These are phyloP conservation scores for Drosophila pseudoananassae DNA, from an alignment of 1,140 invertebrate species.

Conservation along the genomic window DNA sequence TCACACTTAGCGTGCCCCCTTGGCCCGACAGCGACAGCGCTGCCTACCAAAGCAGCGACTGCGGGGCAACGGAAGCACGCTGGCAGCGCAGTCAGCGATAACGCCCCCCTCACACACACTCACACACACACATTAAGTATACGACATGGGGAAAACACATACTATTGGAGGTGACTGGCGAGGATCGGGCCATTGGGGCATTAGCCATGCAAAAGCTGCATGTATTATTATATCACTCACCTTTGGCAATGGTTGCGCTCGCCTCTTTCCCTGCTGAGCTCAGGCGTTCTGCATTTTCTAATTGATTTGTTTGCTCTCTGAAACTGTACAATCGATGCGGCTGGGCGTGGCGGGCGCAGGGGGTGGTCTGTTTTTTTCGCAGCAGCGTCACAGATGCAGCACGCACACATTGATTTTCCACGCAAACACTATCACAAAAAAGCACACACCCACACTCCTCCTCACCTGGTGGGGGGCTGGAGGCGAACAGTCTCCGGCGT, in stretches of 20 bases:
- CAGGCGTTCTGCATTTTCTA: conserved; percentile 57
- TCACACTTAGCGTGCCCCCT: conserved; percentile 47
- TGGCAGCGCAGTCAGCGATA: conserved; percentile 15
- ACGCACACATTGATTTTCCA: conserved; percentile 62
- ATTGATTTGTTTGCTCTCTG: conserved; percentile 48
- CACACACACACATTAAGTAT: conserved; percentile 3
- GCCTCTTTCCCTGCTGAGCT: conserved; percentile 39
- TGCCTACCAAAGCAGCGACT: not conserved
- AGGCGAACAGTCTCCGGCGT: conserved; percentile 28
- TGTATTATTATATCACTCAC: conserved; percentile 46
- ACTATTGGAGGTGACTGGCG: not conserved
- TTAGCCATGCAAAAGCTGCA: conserved; percentile 11
- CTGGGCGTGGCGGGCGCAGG: conserved; percentile 26
- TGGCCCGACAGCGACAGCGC: conserved; percentile 27
- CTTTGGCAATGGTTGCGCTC: conserved; percentile 78
- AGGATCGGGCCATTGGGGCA: conserved; percentile 6
- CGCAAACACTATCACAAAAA: conserved; percentile 20
- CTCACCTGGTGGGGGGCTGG: not conserved
- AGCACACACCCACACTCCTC: conserved; percentile 25
- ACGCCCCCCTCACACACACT: conserved; percentile 4
- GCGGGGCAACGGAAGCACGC: conserved; percentile 2
- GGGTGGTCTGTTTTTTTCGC: conserved; percentile 44
- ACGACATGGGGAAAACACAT: too few relatives aligned
- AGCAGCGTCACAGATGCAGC: conserved; percentile 38
- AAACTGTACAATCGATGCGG: conserved; percentile 54